A percentile compares a stretch with the other conserved stretches of the same genome.
Evolutionary conservation across 2,113 vertebrate species (phyloP).

Genomic region (Climacteris rufus): DNA sequence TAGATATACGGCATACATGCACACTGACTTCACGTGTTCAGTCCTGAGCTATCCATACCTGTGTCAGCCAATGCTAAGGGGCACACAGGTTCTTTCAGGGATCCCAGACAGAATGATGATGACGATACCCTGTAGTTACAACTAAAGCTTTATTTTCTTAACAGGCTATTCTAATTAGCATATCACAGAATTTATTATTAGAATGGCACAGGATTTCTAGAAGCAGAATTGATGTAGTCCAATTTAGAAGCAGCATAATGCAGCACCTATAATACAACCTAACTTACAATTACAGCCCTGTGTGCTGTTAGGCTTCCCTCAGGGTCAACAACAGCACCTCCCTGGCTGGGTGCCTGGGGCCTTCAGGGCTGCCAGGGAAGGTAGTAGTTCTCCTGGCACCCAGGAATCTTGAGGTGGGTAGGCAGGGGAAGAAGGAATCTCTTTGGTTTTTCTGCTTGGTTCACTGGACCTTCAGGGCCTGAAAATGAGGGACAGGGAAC

Average conservation of each 20-base stretch:
- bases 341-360: background rate
- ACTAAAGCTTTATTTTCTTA: background rate
- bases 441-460: background rate
- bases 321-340: background rate
- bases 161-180: background rate
- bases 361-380: background rate
- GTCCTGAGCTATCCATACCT: background rate
- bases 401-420: background rate
- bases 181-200: background rate
- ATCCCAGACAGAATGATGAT: background rate
- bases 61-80: background rate
- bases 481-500: background rate
- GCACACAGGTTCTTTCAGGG: background rate
- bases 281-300: background rate
- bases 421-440: background rate
- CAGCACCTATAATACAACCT: background rate
- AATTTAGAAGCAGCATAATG: background rate
- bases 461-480: background rate
- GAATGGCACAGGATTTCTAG: background rate
- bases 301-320: background rate
- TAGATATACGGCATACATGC: rapidly evolving
- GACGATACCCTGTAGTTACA: background rate
- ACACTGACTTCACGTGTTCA: background rate
- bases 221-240: background rate
- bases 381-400: rapidly evolving